These are phyloP conservation scores for Megatriorchis doriae DNA, from an alignment of 2,113 vertebrate genomes.

Conservation along the genomic window DNA sequence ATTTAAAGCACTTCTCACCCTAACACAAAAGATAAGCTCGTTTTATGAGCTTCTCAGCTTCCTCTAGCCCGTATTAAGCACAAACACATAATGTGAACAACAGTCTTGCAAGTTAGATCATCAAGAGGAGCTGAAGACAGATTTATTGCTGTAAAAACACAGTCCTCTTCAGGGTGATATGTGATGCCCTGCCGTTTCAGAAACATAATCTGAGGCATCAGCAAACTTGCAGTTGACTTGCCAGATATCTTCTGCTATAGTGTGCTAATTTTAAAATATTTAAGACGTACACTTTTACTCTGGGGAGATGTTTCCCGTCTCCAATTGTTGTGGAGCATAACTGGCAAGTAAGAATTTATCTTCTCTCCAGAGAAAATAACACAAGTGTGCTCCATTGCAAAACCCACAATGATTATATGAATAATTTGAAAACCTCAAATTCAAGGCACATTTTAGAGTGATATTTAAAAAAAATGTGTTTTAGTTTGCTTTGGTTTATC, in stretches of 20 bases:
- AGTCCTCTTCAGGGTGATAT: not conserved
- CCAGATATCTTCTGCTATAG: not conserved
- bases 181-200: not conserved
- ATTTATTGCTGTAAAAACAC: constrained; percentile 3
- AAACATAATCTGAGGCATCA: not conserved
- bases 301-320: not conserved
- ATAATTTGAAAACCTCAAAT: not conserved
- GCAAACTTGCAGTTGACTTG: not conserved
- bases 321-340: not conserved
- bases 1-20: constrained; percentile 46
- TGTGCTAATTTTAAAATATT: not conserved
- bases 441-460: not conserved
- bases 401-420: not conserved
- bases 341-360: not conserved
- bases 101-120: not conserved
- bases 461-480: not conserved
- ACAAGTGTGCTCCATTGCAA: not conserved
- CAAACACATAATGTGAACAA: not conserved
- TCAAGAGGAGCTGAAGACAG: not conserved
- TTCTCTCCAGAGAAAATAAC: not conserved
- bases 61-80: not conserved
- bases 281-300: not conserved
- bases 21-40: not conserved
- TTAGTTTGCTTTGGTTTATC: not conserved
- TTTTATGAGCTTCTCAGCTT: constrained; percentile 43